These are phyloP conservation scores for Myopa tessellatipennis DNA, from an alignment of 2,888 invertebrate species.

Conservation along the genomic window DNA sequence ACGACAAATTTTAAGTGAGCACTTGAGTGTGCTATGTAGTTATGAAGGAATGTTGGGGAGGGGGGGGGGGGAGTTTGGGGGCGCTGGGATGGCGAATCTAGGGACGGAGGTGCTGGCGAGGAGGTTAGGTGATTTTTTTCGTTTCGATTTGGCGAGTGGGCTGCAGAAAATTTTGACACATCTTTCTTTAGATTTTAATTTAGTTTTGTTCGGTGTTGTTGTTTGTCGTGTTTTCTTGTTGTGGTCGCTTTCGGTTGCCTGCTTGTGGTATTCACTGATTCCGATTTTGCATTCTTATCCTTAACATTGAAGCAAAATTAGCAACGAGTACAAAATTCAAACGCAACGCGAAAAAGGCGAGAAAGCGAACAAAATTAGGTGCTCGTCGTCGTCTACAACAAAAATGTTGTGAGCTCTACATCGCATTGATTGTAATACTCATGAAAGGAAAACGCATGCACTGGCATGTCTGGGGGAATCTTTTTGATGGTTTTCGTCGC, in stretches of 20 bases:
- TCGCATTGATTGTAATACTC: constrained; percentile 23
- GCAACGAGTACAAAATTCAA: constrained; percentile 10
- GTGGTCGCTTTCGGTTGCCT: not conserved
- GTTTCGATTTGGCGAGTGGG: constrained; percentile 6
- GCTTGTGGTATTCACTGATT: constrained; percentile 16
- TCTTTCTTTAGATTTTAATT: constrained; percentile 35
- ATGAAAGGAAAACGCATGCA: constrained; percentile 40
- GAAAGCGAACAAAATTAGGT: not conserved
- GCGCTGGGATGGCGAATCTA: not conserved
- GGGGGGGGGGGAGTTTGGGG: not conserved
- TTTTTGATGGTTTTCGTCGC: constrained; percentile 33
- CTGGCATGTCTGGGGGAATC: constrained; percentile 48
- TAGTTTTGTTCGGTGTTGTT: not conserved
- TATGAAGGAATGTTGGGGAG: not conserved
- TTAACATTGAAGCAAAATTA: constrained; percentile 42
- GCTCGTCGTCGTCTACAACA: constrained; percentile 1
- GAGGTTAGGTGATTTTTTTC: not conserved
- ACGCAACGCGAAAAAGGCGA: constrained; percentile 14
- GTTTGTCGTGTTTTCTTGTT: not conserved
- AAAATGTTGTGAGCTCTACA: not conserved
- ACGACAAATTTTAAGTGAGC: constrained; percentile 14
- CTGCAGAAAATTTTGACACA: constrained; percentile 19
- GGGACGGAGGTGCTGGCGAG: not conserved
- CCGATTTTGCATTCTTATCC: constrained; percentile 37
- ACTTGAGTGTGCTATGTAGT: not conserved